Evolutionary conservation across 2,113 vertebrate genomes (phyloP).

Genomic region (Apteryx owenii): DNA sequence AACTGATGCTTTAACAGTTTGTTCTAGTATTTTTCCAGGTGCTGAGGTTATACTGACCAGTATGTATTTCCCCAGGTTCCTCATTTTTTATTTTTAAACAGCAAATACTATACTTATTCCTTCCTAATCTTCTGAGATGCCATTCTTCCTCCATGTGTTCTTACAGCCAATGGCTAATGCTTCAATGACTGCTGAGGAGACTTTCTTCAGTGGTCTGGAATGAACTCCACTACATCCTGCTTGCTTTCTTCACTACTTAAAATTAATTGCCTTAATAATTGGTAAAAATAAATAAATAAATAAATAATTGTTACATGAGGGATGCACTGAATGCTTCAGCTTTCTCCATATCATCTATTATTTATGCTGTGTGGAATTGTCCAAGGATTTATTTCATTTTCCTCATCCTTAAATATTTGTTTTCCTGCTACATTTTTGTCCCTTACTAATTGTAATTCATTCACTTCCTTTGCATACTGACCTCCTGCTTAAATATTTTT

Average conservation of each 20-base stretch:
- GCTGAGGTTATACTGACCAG: neutral
- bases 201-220: neutral
- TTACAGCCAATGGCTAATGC: neutral
- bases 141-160: neutral
- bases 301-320: neutral
- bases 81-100: neutral
- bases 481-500: neutral
- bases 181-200: neutral
- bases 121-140: neutral
- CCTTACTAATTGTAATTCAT: neutral
- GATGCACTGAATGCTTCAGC: neutral
- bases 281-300: neutral
- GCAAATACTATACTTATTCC: neutral
- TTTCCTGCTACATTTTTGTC: neutral
- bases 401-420: neutral
- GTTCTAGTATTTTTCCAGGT: neutral
- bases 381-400: constrained; percentile 26
- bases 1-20: neutral
- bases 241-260: neutral
- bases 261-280: constrained; percentile 18
- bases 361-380: constrained; percentile 3
- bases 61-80: neutral
- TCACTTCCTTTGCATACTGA: neutral
- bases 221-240: neutral
- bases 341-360: constrained; percentile 1